Base-by-base conservation (phyloP, 2,113 vertebrate genomes). In the Lophura nycthemera region DNA sequence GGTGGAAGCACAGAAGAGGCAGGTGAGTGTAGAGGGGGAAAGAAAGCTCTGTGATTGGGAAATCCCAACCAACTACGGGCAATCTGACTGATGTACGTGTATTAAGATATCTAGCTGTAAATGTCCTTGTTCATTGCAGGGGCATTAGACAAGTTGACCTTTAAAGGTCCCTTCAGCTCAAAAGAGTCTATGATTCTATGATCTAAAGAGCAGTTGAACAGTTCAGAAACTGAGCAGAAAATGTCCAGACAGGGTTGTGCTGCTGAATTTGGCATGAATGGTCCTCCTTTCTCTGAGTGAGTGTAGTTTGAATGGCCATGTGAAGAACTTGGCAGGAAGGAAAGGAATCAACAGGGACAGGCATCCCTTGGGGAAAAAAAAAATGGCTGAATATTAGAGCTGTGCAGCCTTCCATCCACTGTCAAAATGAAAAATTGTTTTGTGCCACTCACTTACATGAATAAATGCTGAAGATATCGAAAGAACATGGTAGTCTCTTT, bases 381-480 rank as follows among this genome's bases (percentile, higher is more conserved):
- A 38, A 17, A 27, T 9, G 91, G 30, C 61, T 83, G 47, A 81
- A 43, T 65, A 65, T 75, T 84, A 52, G 43, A 84, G 15, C 81
- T 75, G 29, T 3, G 2, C 10, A 86, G 47, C 76, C 90, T 95
- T 92, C 92, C 69, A 94, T 94, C 86, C 52, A 25, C 32, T 88
- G 77, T 81, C 42, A 83, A 82, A 92, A 4, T 65, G 15, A 30
- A 88, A 92, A 89, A 91, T 71, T 2, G 38, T 83, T 89, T 86
- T 90, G 30, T 78, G 77, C 43, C 63, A 79, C 84, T 30, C 43
- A 16, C 61, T 75, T 69, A 38, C 24, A 61, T 73, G 73, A 92
- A 90, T 88, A 78, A 89, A 86, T 27, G 36, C 29, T 92, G 61
- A 78, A 93, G 86, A 70, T 3, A 77, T 92, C 74, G 90, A 82